Evolutionary conservation across 1,140 invertebrate species (phyloP), one percentile per base, ranked within the genome.

Genomic region (Neelides sp.): DNA sequence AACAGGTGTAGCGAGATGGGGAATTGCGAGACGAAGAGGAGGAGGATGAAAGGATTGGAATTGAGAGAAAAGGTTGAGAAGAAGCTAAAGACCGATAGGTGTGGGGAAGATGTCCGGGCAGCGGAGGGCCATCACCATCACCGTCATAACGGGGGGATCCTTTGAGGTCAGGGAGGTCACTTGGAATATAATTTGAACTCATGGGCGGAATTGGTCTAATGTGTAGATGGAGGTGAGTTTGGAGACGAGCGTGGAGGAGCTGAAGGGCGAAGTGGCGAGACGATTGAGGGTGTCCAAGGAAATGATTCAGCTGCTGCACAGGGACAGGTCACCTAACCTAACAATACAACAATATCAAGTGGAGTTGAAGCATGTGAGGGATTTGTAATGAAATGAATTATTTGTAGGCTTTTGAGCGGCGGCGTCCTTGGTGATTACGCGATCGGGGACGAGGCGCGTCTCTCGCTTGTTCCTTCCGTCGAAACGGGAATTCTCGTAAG

Each of bases 401-500:
- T 65, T 77, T 77, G 23, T 76, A 93, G 89, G 69, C 83, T 89
- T 77, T 72, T 94, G 57, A 78, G 82, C 61, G 84, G 89, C 58
- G 87, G 88, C 37, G 85, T 79, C 52, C 72, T 92, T 34, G 74
- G 79, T 67, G 85, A 92, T 66, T 87, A 94, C 71, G 80, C 81
- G 53, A 71, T 94, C 52, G 74, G 80, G 64, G 83, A 93, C 69
- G 87, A 86, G 51, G 83, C 86, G 58, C 79, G 83, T 62, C 77
- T 93, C 53, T 90, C 86, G 55, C 73, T 94, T 61, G 75, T 93
- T 63, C 90, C 89, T 43, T 90, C 82, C 71, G 85, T 93, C 46
- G 89, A 93, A 75, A 92, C 87, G 61, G 90, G 90, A 67, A 73
- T 93, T 62, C 71, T 91, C 80, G 90, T 93, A 75, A 83, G 83